Conservation (phyloP, 2,888 invertebrate species). For the Ennomos quercinarius region DNA sequence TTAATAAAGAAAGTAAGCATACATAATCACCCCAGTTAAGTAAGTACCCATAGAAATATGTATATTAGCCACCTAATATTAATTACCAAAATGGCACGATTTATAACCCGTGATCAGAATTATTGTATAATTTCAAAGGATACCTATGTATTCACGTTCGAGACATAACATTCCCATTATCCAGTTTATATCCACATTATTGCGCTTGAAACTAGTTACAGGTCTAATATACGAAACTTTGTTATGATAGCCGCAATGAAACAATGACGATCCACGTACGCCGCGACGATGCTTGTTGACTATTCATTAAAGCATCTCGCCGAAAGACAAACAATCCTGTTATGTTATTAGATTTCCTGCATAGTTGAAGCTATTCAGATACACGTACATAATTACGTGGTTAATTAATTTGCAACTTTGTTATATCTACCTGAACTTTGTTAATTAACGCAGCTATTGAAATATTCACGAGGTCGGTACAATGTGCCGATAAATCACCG, state of each 20-base stretch:
- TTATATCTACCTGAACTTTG: conserved; percentile 48
- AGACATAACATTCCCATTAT: not conserved
- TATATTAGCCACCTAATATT: too few relatives aligned
- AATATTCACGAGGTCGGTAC: conserved; percentile 46
- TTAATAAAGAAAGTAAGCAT: too few relatives aligned
- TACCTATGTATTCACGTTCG: not conserved
- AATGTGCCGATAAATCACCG: conserved; percentile 55
- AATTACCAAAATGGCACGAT: too few relatives aligned
- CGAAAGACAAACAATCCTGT: conserved; percentile 73
- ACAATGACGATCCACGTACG: conserved; percentile 65
- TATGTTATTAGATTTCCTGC: conserved; percentile 75
- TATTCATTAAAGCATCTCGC: conserved; percentile 80
- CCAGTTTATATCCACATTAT: conserved; percentile 26
- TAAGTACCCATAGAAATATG: too few relatives aligned
- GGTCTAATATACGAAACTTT: conserved; percentile 37
- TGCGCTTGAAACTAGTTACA: conserved; percentile 28
- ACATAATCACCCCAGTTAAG: too few relatives aligned
- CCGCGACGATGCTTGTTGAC: conserved; percentile 70
- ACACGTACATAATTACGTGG: conserved; percentile 56
- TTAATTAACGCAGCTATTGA: conserved; percentile 50
- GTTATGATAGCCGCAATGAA: conserved; percentile 54
- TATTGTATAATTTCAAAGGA: too few relatives aligned
- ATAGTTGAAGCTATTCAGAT: conserved; percentile 61
- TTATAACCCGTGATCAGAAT: too few relatives aligned
- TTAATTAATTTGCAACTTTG: conserved; percentile 57